Conservation (phyloP, 2,888 invertebrate genomes). For the Trachelus troglodyta region DNA sequence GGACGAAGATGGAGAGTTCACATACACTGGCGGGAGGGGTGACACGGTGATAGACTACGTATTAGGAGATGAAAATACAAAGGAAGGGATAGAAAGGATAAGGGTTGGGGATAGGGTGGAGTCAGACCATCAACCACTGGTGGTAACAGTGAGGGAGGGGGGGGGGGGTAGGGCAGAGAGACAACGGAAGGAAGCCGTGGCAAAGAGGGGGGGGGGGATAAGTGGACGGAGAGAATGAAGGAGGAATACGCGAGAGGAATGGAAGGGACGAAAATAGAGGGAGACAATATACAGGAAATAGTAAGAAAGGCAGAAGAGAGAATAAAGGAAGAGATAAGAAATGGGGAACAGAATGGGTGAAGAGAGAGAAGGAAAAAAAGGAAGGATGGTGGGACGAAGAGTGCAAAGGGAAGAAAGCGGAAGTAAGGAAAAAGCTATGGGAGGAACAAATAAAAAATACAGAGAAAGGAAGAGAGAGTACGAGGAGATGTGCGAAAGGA, state of each 20-base stretch:
- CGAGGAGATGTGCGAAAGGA: no score
- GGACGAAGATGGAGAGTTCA: conserved; percentile 9
- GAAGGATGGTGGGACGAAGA: no score
- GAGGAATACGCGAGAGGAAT: not conserved
- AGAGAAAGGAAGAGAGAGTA: no score
- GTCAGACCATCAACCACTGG: not conserved
- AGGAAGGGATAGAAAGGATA: conserved; percentile 4
- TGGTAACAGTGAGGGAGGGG: not conserved
- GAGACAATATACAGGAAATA: not conserved
- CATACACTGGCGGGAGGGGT: not conserved
- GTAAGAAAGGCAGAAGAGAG: not conserved
- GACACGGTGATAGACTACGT: conserved; percentile 10
- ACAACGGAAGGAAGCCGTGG: not conserved
- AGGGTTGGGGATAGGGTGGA: not conserved
- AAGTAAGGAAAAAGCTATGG: no score
- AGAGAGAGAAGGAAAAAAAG: no score
- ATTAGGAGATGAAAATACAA: not conserved
- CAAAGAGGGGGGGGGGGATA: not conserved
- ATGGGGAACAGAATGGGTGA: not conserved
- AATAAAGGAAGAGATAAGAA: not conserved
- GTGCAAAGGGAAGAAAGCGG: no score
- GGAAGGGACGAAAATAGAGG: not conserved
- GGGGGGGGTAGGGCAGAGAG: not conserved
- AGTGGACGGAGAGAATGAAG: not conserved
- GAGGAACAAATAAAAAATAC: no score